phyloP scores from a whole-genome alignment of 2,113 vertebrate genomes.

The Collichthys lucidus region DNA sequence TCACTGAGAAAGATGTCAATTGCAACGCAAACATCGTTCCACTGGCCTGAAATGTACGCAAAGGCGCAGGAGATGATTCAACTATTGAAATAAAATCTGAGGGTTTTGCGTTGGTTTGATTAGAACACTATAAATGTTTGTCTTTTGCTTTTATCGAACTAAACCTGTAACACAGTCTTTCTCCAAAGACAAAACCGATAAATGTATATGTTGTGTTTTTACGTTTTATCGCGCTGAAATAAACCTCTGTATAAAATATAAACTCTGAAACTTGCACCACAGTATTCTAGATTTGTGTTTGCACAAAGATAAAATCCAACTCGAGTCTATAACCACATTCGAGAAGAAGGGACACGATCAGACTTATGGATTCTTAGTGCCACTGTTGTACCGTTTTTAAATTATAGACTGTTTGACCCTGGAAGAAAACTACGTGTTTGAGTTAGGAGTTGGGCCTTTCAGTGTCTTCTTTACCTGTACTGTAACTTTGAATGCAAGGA shows the following conservation, averaged over 20 bases:
- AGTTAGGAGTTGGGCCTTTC: constrained; percentile 23
- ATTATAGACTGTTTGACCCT: constrained; percentile 24
- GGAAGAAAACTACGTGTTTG: constrained; percentile 13
- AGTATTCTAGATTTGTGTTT: constrained; percentile 66
- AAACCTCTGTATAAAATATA: constrained; percentile 82
- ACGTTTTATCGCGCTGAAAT: constrained; percentile 59
- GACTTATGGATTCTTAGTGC: neutral
- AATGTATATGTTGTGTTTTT: constrained; percentile 30
- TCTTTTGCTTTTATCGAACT: constrained; percentile 24
- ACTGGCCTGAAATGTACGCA: constrained; percentile 35
- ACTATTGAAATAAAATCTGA: constrained; percentile 38
- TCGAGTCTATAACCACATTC: constrained; percentile 5
- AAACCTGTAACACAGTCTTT: constrained; percentile 28
- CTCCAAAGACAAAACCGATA: constrained; percentile 40
- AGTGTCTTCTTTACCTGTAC: constrained; percentile 40
- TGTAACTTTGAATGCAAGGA: constrained; percentile 25
- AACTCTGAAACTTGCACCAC: constrained; percentile 74
- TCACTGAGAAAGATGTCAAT: constrained; percentile 65
- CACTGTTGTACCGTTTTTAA: constrained; percentile 9
- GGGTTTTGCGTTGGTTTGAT: constrained; percentile 43
- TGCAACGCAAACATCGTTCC: constrained; percentile 25
- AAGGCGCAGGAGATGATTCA: constrained; percentile 28
- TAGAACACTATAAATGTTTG: constrained; percentile 49
- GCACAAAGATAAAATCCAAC: constrained; percentile 47
- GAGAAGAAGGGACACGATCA: constrained; percentile 9